These are phyloP conservation scores for Knipowitschia caucasica DNA, from an alignment of 2,797 vertebrate genomes.

Conservation along the genomic window DNA sequence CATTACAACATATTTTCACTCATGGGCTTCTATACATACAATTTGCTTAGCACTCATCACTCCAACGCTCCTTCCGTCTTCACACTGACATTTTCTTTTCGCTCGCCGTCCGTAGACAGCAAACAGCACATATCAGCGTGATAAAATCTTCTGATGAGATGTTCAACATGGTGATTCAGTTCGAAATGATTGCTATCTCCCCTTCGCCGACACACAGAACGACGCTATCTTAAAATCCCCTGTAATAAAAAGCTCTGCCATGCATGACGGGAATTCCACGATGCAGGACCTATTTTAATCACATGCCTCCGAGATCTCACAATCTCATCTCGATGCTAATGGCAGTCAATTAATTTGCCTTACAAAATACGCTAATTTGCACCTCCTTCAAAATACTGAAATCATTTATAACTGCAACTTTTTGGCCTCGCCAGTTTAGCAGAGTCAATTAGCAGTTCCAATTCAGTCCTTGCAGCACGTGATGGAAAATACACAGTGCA, in stretches of 20 bases:
- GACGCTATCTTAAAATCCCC: constrained; percentile 1
- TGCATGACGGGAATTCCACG: constrained; percentile 9
- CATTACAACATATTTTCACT: neutral
- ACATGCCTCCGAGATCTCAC: constrained; percentile 2
- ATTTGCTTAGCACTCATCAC: neutral
- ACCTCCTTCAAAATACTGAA: constrained; percentile 12
- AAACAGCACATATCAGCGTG: constrained; percentile 1
- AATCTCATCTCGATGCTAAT: constrained; percentile 17
- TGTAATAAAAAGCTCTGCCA: constrained; percentile 5
- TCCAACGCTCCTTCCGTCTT: neutral
- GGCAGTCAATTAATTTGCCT: constrained; percentile 18
- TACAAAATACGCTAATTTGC: constrained; percentile 30
- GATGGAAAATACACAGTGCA: constrained; percentile 24
- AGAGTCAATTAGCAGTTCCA: constrained; percentile 31
- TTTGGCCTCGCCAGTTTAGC: constrained; percentile 18
- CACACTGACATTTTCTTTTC: constrained; percentile 1
- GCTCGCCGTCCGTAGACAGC: neutral
- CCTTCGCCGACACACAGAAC: neutral
- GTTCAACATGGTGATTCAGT: constrained; percentile 7
- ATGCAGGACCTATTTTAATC: constrained; percentile 7
- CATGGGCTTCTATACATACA: too few relatives aligned
- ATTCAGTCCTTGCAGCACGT: constrained; percentile 13
- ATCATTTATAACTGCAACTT: constrained; percentile 3
- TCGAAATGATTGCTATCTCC: constrained; percentile 1
- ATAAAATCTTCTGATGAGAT: constrained; percentile 12